Conservation (phyloP, 2,888 invertebrate species). For the Dioctria linearis region DNA sequence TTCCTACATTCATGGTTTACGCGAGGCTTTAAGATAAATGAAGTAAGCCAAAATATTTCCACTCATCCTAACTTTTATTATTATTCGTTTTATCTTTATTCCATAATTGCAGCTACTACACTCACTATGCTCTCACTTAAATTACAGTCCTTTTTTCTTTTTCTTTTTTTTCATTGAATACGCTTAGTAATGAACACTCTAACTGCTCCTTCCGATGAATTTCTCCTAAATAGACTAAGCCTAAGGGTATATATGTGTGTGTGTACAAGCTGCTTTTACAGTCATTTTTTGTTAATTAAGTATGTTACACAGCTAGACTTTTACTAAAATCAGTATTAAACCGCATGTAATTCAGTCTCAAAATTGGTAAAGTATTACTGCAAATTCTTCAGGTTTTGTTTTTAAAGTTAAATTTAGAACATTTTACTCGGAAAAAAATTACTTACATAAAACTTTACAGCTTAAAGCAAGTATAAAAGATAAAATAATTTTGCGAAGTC, state of each 20-base stretch:
- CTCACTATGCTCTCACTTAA: neutral
- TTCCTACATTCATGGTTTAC: neutral
- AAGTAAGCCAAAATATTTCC: neutral
- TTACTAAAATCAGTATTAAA: neutral
- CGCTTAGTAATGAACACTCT: no score
- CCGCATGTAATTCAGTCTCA: conserved; percentile 36
- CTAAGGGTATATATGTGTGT: neutral
- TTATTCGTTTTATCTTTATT: neutral
- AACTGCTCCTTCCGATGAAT: neutral
- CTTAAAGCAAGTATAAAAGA: neutral
- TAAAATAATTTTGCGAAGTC: conserved; percentile 1
- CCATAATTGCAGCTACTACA: neutral
- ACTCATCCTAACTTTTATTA: no score
- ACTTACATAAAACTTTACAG: neutral
- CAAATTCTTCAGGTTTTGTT: neutral
- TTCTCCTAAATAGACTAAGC: neutral
- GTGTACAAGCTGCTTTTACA: neutral
- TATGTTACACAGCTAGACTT: neutral
- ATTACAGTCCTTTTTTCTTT: neutral
- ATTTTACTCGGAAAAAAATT: neutral
- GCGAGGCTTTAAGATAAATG: neutral
- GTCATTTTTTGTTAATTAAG: neutral
- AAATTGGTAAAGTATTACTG: conserved; percentile 23
- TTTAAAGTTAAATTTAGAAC: neutral
- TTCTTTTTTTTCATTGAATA: no score